Evolutionary conservation across 2,888 invertebrate species (phyloP).

Genomic region (Macrosoma leucophasiata): DNA sequence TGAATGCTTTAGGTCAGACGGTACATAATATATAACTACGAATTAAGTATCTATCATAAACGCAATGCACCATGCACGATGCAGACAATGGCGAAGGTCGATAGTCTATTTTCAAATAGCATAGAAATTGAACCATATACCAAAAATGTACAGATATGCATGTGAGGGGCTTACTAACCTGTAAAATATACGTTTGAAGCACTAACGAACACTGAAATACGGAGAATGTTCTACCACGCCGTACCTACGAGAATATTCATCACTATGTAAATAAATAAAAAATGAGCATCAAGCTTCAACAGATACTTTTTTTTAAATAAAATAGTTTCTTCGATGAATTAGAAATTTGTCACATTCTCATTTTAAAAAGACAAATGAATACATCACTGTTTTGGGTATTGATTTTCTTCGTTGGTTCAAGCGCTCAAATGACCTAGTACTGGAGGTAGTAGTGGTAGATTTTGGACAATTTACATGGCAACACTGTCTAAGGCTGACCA

Average conservation of each 20-base stretch:
- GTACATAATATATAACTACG: constrained; percentile 30
- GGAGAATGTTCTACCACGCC: constrained; percentile 72
- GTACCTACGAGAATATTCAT: constrained; percentile 73
- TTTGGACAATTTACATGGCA: constrained; percentile 2
- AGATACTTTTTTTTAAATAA: constrained; percentile 65
- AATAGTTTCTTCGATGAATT: constrained; percentile 65
- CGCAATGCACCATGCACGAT: constrained; percentile 76
- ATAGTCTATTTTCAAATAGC: constrained; percentile 50
- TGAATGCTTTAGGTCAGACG: no score
- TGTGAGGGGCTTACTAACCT: constrained; percentile 54
- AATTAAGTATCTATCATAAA: constrained; percentile 47
- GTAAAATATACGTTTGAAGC: constrained; percentile 61
- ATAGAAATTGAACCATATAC: constrained; percentile 32
- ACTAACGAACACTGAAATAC: constrained; percentile 59
- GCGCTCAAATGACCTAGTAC: constrained; percentile 28
- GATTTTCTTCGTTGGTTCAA: constrained; percentile 66
- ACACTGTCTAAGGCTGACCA: neutral
- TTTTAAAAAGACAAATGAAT: constrained; percentile 68
- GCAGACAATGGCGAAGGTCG: constrained; percentile 76
- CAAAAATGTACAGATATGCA: constrained; percentile 12
- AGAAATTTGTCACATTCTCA: constrained; percentile 72
- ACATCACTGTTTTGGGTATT: constrained; percentile 64
- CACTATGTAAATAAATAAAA: constrained; percentile 76
- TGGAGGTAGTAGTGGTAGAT: constrained; percentile 10
- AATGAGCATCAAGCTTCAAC: constrained; percentile 72